phyloP scores from a whole-genome alignment of 2,113 vertebrate species.

The Scortum barcoo region DNA sequence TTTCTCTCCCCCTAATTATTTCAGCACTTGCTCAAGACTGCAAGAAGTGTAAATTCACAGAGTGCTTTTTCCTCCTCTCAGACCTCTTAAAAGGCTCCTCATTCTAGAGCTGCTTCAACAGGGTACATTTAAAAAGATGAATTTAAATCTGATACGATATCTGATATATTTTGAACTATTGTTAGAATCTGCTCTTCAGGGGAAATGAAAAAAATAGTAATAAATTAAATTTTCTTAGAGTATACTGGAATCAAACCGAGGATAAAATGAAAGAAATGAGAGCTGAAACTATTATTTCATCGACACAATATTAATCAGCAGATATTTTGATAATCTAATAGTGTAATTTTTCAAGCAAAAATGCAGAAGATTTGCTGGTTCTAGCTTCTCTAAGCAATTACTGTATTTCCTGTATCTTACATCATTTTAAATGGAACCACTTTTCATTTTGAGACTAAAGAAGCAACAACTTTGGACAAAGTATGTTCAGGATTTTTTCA shows the following conservation, averaged over 20 bases:
- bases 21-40: constrained; percentile 83
- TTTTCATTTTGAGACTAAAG: neutral
- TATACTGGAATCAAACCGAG: neutral
- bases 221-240: too few relatives aligned
- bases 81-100: constrained; percentile 54
- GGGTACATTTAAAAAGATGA: constrained; percentile 1
- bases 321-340: neutral
- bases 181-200: neutral
- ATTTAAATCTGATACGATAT: constrained; percentile 22
- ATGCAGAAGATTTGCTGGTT: neutral
- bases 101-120: constrained; percentile 40
- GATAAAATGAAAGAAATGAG: neutral
- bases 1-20: constrained; percentile 86
- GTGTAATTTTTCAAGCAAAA: neutral
- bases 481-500: neutral
- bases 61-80: constrained; percentile 58
- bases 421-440: too few relatives aligned
- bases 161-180: neutral
- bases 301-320: neutral
- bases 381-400: too few relatives aligned
- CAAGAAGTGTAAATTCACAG: constrained; percentile 72
- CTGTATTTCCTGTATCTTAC: too few relatives aligned
- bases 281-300: neutral
- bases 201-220: too few relatives aligned
- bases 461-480: neutral